A percentile compares a stretch with the other conserved stretches of the same genome.
Evolutionary conservation across 2,888 invertebrate genomes (phyloP).

Genomic region (Anthophora plumipes): DNA sequence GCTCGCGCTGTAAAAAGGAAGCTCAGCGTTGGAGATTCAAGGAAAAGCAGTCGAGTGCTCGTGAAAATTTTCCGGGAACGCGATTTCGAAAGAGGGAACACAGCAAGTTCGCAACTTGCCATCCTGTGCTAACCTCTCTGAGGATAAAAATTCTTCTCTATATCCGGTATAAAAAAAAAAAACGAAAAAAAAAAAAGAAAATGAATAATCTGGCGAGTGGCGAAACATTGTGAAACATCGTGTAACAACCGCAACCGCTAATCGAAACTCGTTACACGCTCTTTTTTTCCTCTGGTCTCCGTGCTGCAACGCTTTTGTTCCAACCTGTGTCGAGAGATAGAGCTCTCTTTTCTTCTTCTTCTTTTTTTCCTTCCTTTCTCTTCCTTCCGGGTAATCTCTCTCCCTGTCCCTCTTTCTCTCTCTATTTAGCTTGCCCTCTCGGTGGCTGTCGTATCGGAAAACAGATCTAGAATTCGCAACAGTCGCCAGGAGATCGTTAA

Average conservation of each 20-base stretch:
- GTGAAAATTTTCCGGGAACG: conserved; percentile 56
- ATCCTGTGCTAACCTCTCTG: neutral
- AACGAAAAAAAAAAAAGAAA: too few relatives aligned
- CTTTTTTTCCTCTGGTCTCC: neutral
- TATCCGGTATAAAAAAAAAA: too few relatives aligned
- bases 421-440: too few relatives aligned
- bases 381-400: neutral
- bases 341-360: too few relatives aligned
- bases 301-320: neutral
- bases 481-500: conserved; percentile 24
- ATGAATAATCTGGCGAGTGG: too few relatives aligned
- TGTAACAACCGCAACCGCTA: neutral
- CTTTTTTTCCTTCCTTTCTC: conserved; percentile 2
- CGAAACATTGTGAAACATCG: neutral
- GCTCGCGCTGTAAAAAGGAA: conserved; percentile 48
- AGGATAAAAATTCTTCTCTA: too few relatives aligned
- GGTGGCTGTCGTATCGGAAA: conserved; percentile 29
- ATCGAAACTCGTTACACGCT: neutral
- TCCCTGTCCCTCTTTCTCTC: too few relatives aligned
- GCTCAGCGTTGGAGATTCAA: conserved; percentile 30
- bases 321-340: neutral
- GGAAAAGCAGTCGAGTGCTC: conserved; percentile 44
- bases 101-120: conserved; percentile 36
- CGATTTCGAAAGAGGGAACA: conserved; percentile 28
- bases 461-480: conserved; percentile 21